Evolutionary conservation across 1,140 invertebrate species (phyloP).

Genomic region (Trialeurodes vaporariorum): DNA sequence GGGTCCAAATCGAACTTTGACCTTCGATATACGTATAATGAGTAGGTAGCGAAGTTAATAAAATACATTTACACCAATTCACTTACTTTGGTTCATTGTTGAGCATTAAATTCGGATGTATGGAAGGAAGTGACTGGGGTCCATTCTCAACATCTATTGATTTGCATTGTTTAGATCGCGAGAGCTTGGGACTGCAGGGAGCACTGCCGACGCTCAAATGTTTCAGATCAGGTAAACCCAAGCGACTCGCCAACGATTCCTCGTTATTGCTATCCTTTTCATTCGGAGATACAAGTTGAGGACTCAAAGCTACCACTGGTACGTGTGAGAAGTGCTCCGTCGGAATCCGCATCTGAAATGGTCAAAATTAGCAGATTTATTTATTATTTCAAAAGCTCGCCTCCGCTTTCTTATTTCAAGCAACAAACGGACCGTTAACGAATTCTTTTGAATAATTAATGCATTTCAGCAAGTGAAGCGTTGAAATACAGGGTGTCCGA

Average conservation of each 20-base stretch:
- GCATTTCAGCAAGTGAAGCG: too few species aligned
- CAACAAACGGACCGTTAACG: too few species aligned
- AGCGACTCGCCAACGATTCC: slow-evolving; percentile 46
- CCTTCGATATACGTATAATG: too few species aligned
- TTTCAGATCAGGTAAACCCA: slow-evolving; percentile 41
- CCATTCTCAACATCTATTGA: slow-evolving; percentile 28
- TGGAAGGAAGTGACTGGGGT: slow-evolving; percentile 40
- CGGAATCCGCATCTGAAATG: slow-evolving; percentile 80
- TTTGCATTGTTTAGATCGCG: slow-evolving; percentile 26
- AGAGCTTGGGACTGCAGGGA: slow-evolving; percentile 49
- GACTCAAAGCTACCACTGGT: slow-evolving; percentile 81
- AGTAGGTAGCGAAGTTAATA: too few species aligned
- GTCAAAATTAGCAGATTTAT: too few species aligned
- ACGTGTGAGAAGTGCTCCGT: slow-evolving; percentile 92
- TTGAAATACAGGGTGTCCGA: too few species aligned
- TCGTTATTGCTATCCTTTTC: slow-evolving; percentile 47
- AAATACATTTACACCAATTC: too few species aligned
- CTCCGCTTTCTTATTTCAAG: too few species aligned
- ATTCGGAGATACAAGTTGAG: slow-evolving; percentile 57
- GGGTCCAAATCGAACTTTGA: too few species aligned
- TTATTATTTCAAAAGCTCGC: too few species aligned
- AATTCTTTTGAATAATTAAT: too few species aligned
- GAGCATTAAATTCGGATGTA: slow-evolving; percentile 32
- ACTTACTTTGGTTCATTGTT: slow-evolving; percentile 23
- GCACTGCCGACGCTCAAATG: slow-evolving; percentile 46